These are phyloP conservation scores for Sitodiplosis mosellana DNA, from an alignment of 1,140 invertebrate genomes.

Conservation along the genomic window DNA sequence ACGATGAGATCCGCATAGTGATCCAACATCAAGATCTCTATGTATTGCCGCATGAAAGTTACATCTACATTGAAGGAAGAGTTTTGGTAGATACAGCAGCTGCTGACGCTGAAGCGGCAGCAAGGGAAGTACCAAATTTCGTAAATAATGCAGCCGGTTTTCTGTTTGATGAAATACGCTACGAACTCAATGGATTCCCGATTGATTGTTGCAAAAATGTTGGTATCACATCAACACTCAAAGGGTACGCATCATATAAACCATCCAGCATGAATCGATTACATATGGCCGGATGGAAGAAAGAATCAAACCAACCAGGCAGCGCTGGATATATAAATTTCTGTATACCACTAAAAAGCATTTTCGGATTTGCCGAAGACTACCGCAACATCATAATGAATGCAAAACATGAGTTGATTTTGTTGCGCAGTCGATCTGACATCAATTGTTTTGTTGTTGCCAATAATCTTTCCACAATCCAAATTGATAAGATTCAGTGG, in stretches of 20 bases:
- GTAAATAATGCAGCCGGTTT: slow-evolving; percentile 17
- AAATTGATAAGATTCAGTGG: slow-evolving; percentile 7
- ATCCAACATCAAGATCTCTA: slow-evolving; percentile 20
- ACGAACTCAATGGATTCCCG: slow-evolving; percentile 24
- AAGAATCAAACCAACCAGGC: not conserved
- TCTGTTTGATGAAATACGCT: slow-evolving; percentile 26
- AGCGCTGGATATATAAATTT: slow-evolving; percentile 19
- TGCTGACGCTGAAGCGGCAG: slow-evolving; percentile 4
- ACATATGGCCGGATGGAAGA: not conserved
- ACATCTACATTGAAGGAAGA: slow-evolving; percentile 15
- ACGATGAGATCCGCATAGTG: slow-evolving; percentile 17
- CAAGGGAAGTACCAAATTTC: slow-evolving; percentile 4
- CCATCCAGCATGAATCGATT: too few species aligned
- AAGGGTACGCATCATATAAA: slow-evolving; percentile 6
- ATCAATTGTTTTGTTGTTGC: slow-evolving; percentile 5
- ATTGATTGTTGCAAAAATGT: slow-evolving; percentile 24
- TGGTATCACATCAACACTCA: slow-evolving; percentile 22
- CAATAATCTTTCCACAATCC: not conserved
- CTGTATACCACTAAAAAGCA: slow-evolving; percentile 19
- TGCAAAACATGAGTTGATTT: slow-evolving; percentile 26
- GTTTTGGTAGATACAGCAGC: slow-evolving; percentile 9
- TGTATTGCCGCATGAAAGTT: slow-evolving; percentile 15
- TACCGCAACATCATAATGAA: slow-evolving; percentile 26
- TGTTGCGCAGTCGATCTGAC: slow-evolving; percentile 19
- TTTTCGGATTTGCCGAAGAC: slow-evolving; percentile 27